Base-by-base conservation (phyloP, 2,113 vertebrate species). In the Accipiter virgatus region DNA sequence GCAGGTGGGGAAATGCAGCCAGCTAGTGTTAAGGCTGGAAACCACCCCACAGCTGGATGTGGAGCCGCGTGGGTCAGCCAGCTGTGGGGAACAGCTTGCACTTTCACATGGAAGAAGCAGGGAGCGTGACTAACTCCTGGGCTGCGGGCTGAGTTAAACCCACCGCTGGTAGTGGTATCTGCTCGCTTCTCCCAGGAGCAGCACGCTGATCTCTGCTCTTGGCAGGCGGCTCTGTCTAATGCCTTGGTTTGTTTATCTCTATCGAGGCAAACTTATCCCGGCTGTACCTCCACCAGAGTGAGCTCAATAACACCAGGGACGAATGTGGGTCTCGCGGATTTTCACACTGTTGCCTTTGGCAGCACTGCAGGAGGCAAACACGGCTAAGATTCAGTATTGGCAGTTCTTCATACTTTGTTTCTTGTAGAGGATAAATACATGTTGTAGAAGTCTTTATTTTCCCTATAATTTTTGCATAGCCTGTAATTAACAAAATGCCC, bases 281-380 rank as follows among this genome's bases (percentile, higher is more conserved):
- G 36, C 52, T 86, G 2, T 77, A 70, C 53, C 48, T 93, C n/a
- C 66, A 85, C 29, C 59, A 62, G 42, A 74, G 65, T 22, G 66
- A 89, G 58, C 29, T 85, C 75, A 94, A 36, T 50, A 95, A 82
- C 70, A 74, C 40, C 40, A 45, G 34, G 42, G 45, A 88, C 6
- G 4, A 75, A 83, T 34, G 5, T 40, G 29, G 32, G n/a, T 68
- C 91, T 58, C 53, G 66, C 45, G 80, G n/a, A 91, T 82, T 87
- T 95, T 90, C 81, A 72, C 25, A 2, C 36, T 66, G 38, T 66
- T 95, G 91, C 27, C 83, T 93, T 97, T 90, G 95, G 89, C 86
- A 96, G 42, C 36, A 27, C 34, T 85, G 70, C 48, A 80, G 11
- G 19, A 12, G 10, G 81, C 43, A 91, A 84, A 67, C 61, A 72